Evolutionary conservation across 2,797 vertebrate species (phyloP).

Genomic region (Gymnopithys bicolor): DNA sequence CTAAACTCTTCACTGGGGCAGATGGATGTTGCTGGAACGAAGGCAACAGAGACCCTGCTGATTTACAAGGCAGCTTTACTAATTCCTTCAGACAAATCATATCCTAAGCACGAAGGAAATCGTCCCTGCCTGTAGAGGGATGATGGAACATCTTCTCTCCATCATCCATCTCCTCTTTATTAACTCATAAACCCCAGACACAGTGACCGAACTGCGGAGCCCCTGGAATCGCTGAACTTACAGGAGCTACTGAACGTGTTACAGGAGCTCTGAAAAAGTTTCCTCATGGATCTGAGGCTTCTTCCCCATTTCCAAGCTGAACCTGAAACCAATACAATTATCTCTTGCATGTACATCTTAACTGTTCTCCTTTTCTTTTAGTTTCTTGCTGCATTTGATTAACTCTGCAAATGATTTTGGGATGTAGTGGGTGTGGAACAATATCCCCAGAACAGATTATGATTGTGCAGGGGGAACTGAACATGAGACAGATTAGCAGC

Average conservation of each 20-base stretch:
- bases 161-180: background rate
- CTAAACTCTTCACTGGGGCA: background rate
- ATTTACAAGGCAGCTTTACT: background rate
- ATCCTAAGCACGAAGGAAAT: background rate
- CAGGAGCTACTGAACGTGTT: background rate
- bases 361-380: background rate
- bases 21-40: background rate
- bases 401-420: background rate
- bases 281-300: background rate
- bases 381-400: background rate
- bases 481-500: constrained; percentile 16
- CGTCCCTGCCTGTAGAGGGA: background rate
- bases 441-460: background rate
- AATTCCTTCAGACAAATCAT: background rate
- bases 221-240: background rate
- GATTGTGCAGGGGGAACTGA: background rate
- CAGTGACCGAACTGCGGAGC: background rate
- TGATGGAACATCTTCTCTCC: background rate
- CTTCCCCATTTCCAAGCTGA: background rate
- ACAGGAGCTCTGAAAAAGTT: background rate
- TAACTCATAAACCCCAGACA: background rate
- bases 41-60: background rate
- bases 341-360: background rate
- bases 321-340: background rate
- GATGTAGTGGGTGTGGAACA: background rate